Evolutionary conservation across 2,888 invertebrate species (phyloP).

Genomic region (Keiferia lycopersicella): DNA sequence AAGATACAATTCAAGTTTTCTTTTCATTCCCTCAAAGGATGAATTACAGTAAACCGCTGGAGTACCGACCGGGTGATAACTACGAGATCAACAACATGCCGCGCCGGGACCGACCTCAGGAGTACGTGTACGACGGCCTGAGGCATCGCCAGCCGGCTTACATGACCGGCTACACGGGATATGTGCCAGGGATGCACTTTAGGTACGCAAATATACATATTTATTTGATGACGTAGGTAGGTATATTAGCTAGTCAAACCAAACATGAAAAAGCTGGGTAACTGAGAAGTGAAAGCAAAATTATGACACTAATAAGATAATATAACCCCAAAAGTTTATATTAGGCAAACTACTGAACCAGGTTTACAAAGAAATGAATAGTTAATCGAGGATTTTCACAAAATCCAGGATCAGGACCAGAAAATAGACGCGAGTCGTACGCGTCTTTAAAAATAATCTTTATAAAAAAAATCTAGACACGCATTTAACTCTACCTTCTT

Average conservation of each 20-base stretch:
- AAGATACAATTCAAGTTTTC: no score
- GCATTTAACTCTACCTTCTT: no score
- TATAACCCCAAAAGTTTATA: background rate
- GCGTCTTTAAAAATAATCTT: no score
- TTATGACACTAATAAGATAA: background rate
- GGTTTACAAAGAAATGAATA: no score
- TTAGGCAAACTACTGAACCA: no score
- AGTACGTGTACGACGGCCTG: conserved; percentile 73
- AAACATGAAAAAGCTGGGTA: no score
- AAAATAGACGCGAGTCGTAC: no score
- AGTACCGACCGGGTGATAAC: conserved; percentile 79
- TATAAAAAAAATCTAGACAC: no score
- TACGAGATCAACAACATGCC: conserved; percentile 67
- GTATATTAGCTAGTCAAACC: background rate
- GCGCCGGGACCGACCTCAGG: conserved; percentile 52
- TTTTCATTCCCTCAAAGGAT: conserved; percentile 12
- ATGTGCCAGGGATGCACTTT: conserved; percentile 86
- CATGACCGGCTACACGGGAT: conserved; percentile 87
- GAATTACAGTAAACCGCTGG: conserved; percentile 71
- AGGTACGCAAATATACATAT: no score
- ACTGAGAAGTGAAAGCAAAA: no score
- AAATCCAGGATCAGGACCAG: no score
- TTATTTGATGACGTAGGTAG: no score
- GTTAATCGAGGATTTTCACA: background rate
- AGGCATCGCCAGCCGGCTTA: conserved; percentile 73